phyloP scores from a whole-genome alignment of 2,888 invertebrate species.

The Drosophila ochracea region DNA sequence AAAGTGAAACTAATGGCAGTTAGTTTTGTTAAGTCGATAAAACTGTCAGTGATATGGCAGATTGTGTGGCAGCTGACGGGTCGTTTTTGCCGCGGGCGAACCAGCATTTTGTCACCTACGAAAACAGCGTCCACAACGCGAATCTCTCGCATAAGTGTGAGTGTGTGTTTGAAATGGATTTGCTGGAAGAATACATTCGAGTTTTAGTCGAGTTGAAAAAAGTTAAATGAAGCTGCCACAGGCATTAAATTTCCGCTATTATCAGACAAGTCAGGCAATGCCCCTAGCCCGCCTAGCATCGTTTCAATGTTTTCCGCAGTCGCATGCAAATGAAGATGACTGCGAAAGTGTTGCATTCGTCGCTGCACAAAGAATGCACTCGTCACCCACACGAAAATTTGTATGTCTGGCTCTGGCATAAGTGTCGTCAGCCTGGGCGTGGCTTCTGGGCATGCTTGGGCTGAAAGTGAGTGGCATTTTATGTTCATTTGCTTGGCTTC shows the following conservation, averaged over 20 bases:
- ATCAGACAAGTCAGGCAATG: constrained; percentile 52
- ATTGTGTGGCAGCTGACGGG: constrained; percentile 74
- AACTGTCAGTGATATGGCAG: constrained; percentile 82
- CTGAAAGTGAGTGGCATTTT: constrained; percentile 77
- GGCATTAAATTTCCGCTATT: constrained; percentile 72
- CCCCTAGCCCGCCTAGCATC: background rate
- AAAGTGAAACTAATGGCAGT: constrained; percentile 83
- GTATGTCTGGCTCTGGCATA: constrained; percentile 3
- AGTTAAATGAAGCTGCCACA: constrained; percentile 76
- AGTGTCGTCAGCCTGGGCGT: constrained; percentile 21
- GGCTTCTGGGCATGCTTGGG: constrained; percentile 42
- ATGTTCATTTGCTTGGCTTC: constrained; percentile 68
- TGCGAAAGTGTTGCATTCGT: constrained; percentile 56
- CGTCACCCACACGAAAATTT: constrained; percentile 14
- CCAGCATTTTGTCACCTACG: constrained; percentile 47
- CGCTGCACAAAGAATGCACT: constrained; percentile 63
- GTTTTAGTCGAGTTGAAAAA: constrained; percentile 69
- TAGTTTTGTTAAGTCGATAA: constrained; percentile 83
- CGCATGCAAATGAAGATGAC: constrained; percentile 55
- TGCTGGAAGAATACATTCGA: constrained; percentile 50
- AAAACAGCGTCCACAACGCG: constrained; percentile 15
- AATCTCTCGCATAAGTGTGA: constrained; percentile 8
- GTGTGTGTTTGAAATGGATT: constrained; percentile 41
- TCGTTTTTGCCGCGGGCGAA: constrained; percentile 21
- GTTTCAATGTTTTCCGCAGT: constrained; percentile 21